These are phyloP conservation scores for Cerceris ruficornis DNA, from an alignment of 2,888 invertebrate genomes.

Conservation along the genomic window DNA sequence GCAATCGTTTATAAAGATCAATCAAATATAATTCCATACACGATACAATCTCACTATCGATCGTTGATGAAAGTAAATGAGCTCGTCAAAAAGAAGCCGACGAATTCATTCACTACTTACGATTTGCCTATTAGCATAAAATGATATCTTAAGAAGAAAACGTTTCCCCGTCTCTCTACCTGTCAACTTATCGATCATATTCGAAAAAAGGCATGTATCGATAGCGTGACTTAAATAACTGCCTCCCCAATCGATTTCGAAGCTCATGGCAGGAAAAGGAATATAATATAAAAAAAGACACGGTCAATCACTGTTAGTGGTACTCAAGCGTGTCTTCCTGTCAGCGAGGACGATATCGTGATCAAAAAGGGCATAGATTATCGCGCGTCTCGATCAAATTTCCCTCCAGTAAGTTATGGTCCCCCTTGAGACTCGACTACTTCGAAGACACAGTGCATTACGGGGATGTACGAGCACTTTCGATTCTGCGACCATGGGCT, in stretches of 20 bases:
- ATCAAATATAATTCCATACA: too few species aligned
- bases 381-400: conserved; percentile 64
- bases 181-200: background rate
- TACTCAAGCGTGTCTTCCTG: conserved; percentile 47
- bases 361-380: conserved; percentile 67
- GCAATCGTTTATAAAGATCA: too few species aligned
- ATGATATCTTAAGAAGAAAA: too few species aligned
- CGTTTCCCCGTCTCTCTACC: background rate
- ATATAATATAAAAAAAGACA: conserved; percentile 51
- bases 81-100: too few species aligned
- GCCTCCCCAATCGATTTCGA: background rate
- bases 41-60: too few species aligned
- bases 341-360: conserved; percentile 37
- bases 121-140: too few species aligned
- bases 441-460: conserved; percentile 36
- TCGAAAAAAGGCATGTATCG: background rate
- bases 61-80: too few species aligned
- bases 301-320: conserved; percentile 49
- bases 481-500: conserved; percentile 22
- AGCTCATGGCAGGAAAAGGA: conserved; percentile 41
- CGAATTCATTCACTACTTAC: too few species aligned
- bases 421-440: conserved; percentile 24
- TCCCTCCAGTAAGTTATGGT: conserved; percentile 36
- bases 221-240: background rate
- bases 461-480: conserved; percentile 33